phyloP scores from a whole-genome alignment of 2,888 invertebrate genomes.

The Apodemia hepburni region DNA sequence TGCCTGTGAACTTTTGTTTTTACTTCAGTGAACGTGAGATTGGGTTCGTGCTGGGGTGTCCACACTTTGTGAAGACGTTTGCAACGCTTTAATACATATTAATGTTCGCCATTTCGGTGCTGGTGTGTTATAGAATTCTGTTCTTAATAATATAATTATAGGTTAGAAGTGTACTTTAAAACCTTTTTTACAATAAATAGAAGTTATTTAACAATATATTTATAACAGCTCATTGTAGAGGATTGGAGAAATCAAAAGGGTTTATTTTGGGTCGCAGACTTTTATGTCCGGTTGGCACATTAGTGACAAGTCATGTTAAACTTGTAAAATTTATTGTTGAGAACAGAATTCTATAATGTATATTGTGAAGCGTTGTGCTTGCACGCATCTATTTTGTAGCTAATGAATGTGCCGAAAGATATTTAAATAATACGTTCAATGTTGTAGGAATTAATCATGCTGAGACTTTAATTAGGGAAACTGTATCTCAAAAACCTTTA shows the following conservation, averaged over 20 bases:
- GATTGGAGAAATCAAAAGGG: no score
- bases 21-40: slow-evolving; percentile 10
- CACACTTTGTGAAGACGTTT: neutral
- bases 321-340: slow-evolving; percentile 26
- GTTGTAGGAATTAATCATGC: neutral
- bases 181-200: no score
- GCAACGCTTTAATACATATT: slow-evolving; percentile 26
- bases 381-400: slow-evolving; percentile 35
- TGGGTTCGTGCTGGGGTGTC: slow-evolving; percentile 12
- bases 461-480: slow-evolving; percentile 1
- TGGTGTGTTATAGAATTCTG: slow-evolving; percentile 48
- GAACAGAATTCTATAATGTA: slow-evolving; percentile 44
- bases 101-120: slow-evolving; percentile 52
- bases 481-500: neutral
- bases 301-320: no score
- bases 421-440: neutral
- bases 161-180: no score
- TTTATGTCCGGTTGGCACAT: no score
- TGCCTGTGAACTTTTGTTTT: slow-evolving; percentile 12
- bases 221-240: no score
- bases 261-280: no score
- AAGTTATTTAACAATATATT: no score
- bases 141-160: slow-evolving; percentile 36
- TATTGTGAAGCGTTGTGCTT: slow-evolving; percentile 47
- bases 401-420: slow-evolving; percentile 9